phyloP scores from a whole-genome alignment of 1,140 invertebrate species.

The Bombus balteatus region DNA sequence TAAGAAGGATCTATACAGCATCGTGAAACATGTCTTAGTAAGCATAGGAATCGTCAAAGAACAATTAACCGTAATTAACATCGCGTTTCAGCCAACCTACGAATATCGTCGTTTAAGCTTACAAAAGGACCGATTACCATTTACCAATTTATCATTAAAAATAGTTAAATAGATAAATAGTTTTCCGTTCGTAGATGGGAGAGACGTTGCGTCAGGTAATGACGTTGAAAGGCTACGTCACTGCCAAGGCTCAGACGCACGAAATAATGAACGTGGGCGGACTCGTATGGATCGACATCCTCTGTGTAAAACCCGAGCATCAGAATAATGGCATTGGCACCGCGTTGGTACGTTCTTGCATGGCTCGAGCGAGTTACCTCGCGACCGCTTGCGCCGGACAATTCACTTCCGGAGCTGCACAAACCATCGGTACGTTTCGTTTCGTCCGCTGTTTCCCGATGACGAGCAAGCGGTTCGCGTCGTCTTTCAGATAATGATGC shows the following conservation, averaged over 20 bases:
- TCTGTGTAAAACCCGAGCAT: slow-evolving; percentile 50
- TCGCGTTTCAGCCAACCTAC: background rate
- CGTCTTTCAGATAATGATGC: background rate
- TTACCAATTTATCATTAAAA: too few relatives aligned
- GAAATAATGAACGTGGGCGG: slow-evolving; percentile 21
- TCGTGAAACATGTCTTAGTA: too few relatives aligned
- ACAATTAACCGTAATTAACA: background rate
- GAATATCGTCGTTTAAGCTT: background rate
- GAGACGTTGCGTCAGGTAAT: slow-evolving; percentile 19
- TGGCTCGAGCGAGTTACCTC: slow-evolving; percentile 22
- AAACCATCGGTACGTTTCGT: slow-evolving; percentile 52
- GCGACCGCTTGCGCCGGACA: slow-evolving; percentile 39
- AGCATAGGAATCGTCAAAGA: background rate
- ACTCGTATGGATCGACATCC: slow-evolving; percentile 46
- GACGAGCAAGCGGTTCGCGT: background rate
- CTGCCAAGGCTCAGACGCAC: background rate
- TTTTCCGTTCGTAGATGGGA: background rate
- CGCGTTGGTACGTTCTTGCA: slow-evolving; percentile 52
- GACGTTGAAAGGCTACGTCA: slow-evolving; percentile 15
- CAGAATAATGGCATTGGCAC: slow-evolving; percentile 53
- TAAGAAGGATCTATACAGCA: background rate
- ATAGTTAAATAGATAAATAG: too few relatives aligned
- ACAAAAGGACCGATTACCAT: too few relatives aligned
- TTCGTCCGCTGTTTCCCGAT: background rate
- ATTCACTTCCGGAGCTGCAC: slow-evolving; percentile 46